These are phyloP conservation scores for Erebia ligea DNA, from an alignment of 2,888 invertebrate genomes.

Conservation along the genomic window DNA sequence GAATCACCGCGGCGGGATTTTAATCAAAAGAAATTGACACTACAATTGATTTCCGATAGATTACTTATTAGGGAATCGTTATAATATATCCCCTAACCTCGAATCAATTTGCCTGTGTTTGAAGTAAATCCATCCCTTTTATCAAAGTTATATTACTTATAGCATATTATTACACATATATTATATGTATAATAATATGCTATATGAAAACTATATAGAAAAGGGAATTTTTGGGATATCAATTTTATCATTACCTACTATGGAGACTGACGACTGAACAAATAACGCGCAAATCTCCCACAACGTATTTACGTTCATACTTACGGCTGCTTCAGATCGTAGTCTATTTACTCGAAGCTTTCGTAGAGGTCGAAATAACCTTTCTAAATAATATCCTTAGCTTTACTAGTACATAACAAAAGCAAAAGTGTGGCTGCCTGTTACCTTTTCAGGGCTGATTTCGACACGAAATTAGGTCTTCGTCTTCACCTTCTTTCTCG, in stretches of 20 bases:
- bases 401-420: background rate
- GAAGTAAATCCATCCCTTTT: background rate
- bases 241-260: background rate
- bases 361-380: background rate
- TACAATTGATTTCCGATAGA: background rate
- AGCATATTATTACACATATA: too few species aligned
- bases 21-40: conserved; percentile 10
- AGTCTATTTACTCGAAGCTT: conserved; percentile 8
- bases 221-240: background rate
- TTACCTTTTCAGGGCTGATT: too few species aligned
- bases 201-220: too few species aligned
- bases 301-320: conserved; percentile 24
- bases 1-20: background rate
- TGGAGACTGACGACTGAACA: conserved; percentile 1
- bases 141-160: background rate
- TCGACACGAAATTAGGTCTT: too few species aligned
- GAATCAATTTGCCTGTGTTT: background rate
- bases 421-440: too few species aligned
- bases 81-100: background rate
- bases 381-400: background rate
- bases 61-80: background rate
- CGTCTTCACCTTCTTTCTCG: too few species aligned
- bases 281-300: conserved; percentile 17
- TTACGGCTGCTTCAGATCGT: conserved; percentile 16
- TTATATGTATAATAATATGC: too few species aligned